A percentile compares a stretch with the other conserved stretches of the same genome.
phyloP scores from a whole-genome alignment of 2,888 invertebrate genomes.

The Schrankia costaestrigalis region DNA sequence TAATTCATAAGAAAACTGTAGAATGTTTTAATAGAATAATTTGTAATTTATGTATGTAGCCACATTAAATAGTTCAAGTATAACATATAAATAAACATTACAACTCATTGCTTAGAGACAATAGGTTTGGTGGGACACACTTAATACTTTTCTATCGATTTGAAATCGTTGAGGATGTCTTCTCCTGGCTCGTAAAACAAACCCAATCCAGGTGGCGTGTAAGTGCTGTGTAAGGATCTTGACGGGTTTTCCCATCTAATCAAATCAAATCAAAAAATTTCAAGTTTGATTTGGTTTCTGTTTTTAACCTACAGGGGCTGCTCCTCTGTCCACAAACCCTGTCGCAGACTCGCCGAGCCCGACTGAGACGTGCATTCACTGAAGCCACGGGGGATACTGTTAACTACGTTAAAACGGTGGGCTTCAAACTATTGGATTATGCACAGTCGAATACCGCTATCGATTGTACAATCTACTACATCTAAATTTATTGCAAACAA shows the following conservation, averaged over 20 bases:
- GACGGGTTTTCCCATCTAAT: slow-evolving; percentile 47
- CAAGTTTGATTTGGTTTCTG: slow-evolving; percentile 60
- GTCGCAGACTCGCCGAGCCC: slow-evolving; percentile 92
- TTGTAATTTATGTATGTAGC: slow-evolving; percentile 16
- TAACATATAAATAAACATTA: too few relatives aligned
- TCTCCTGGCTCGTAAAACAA: slow-evolving; percentile 24
- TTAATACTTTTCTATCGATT: slow-evolving; percentile 13
- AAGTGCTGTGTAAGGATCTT: slow-evolving; percentile 72
- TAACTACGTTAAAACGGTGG: slow-evolving; percentile 94
- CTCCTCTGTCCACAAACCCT: slow-evolving; percentile 94
- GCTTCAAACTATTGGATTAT: slow-evolving; percentile 64
- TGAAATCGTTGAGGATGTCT: slow-evolving; percentile 15
- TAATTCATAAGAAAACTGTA: slow-evolving; percentile 9
- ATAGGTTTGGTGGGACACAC: slow-evolving; percentile 17
- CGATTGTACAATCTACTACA: slow-evolving; percentile 67
- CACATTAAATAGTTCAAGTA: too few relatives aligned
- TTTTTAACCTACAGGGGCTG: slow-evolving; percentile 86
- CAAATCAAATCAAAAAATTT: slow-evolving; percentile 57
- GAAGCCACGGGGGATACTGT: slow-evolving; percentile 93
- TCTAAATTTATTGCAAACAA: not conserved
- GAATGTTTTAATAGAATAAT: slow-evolving; percentile 13
- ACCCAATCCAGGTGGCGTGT: slow-evolving; percentile 47
- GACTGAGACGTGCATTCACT: slow-evolving; percentile 93
- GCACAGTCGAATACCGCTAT: slow-evolving; percentile 57
- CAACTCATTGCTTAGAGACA: slow-evolving; percentile 22